Evolutionary conservation across 2,797 vertebrate species (phyloP).

Genomic region (Poeciliopsis paucimaculata): DNA sequence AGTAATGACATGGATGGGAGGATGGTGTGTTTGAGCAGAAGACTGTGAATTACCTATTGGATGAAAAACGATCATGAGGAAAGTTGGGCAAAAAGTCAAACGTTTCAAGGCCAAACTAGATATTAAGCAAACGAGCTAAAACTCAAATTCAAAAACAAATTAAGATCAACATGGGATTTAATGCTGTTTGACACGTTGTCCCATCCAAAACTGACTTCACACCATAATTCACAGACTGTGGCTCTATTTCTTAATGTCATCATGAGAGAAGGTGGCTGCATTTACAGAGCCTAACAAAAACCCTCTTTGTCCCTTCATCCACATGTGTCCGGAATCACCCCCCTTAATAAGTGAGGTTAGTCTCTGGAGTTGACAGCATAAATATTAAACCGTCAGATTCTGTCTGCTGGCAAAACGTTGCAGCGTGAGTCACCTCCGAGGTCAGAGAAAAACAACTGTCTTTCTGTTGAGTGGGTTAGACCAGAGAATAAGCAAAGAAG

Average conservation of each 20-base stretch:
- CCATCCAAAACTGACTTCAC: conserved; percentile 62
- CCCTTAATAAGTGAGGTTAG: conserved; percentile 76
- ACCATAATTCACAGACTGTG: conserved; percentile 37
- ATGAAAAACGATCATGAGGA: not conserved
- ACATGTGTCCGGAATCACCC: conserved; percentile 76
- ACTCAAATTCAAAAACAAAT: conserved; percentile 13
- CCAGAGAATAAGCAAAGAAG: conserved; percentile 1
- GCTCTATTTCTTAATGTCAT: conserved; percentile 53
- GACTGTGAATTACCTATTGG: not conserved
- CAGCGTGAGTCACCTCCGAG: conserved; percentile 71
- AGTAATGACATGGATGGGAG: not conserved
- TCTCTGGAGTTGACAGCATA: conserved; percentile 76
- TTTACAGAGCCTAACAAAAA: conserved; percentile 72
- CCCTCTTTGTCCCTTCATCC: conserved; percentile 63
- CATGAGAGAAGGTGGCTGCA: conserved; percentile 63
- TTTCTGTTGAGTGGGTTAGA: conserved; percentile 26
- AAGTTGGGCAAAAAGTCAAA: not conserved
- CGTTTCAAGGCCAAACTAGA: not conserved
- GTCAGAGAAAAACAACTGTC: conserved; percentile 57
- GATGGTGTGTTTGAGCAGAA: not conserved
- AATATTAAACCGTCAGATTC: conserved; percentile 81
- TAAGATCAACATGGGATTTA: conserved; percentile 21
- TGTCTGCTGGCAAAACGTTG: conserved; percentile 71
- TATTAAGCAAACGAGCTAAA: conserved; percentile 2
- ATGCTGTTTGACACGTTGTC: conserved; percentile 39